Conservation (phyloP, 2,888 invertebrate species). For the Rambutsinella grinnellia region DNA sequence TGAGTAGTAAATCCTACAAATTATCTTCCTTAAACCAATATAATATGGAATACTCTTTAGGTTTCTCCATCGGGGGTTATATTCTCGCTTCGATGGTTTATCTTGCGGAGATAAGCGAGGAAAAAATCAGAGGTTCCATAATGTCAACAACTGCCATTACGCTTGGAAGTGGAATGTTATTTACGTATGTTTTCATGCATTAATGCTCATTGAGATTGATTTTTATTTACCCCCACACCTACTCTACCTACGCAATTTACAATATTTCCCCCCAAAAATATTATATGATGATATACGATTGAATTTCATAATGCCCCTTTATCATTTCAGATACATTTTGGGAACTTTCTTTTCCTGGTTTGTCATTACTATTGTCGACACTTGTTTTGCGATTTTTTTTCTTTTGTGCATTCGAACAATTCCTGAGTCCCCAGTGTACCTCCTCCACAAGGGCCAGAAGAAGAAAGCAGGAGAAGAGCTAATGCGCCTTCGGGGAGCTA, state of each 20-base stretch:
- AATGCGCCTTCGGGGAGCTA: constrained; percentile 79
- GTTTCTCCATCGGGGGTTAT: constrained; percentile 83
- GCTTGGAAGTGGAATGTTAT: constrained; percentile 54
- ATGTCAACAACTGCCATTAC: constrained; percentile 40
- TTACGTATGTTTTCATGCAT: constrained; percentile 30
- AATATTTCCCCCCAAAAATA: too few relatives aligned
- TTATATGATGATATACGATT: too few relatives aligned
- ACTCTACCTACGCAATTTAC: too few relatives aligned
- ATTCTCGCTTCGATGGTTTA: constrained; percentile 89
- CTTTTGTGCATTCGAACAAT: constrained; percentile 82
- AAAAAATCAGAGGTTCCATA: constrained; percentile 75
- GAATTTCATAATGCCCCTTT: too few relatives aligned
- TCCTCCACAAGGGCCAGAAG: constrained; percentile 74
- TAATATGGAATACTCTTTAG: too few relatives aligned
- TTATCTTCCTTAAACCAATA: too few relatives aligned
- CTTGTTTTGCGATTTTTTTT: constrained; percentile 78
- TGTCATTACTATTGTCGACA: constrained; percentile 77
- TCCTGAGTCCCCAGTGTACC: constrained; percentile 81
- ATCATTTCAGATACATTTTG: constrained; percentile 77
- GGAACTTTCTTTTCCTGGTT: constrained; percentile 78
- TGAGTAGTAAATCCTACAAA: background rate
- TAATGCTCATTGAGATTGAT: constrained; percentile 6
- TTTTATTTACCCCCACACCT: background rate
- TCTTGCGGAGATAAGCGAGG: constrained; percentile 87
- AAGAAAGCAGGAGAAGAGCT: constrained; percentile 79